These are phyloP conservation scores for Euura saliciscinereae DNA, from an alignment of 1,140 invertebrate species.

Conservation along the genomic window DNA sequence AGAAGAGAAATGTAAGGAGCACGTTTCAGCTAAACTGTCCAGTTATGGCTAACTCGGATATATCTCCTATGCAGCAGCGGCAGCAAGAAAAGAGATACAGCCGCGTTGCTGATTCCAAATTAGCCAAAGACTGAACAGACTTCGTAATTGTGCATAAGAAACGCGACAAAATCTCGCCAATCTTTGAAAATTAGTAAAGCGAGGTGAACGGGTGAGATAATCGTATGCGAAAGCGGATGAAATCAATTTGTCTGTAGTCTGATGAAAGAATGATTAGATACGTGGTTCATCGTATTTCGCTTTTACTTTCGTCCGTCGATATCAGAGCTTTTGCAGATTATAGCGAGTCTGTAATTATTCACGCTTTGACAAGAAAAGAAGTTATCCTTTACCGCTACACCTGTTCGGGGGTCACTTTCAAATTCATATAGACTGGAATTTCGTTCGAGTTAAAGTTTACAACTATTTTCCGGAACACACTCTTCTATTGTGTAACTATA, in stretches of 20 bases:
- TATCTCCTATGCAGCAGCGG: not conserved
- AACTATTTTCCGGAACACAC: not conserved
- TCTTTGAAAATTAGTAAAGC: not conserved
- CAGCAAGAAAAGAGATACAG: conserved; percentile 5
- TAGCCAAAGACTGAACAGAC: no score
- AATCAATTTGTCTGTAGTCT: not conserved
- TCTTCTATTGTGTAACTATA: not conserved
- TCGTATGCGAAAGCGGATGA: not conserved
- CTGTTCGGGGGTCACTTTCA: not conserved
- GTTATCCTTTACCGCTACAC: not conserved
- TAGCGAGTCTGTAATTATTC: not conserved
- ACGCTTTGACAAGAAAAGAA: not conserved
- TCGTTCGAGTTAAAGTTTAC: not conserved
- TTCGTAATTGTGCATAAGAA: no score
- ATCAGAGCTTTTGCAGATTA: not conserved
- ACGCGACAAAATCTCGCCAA: not conserved
- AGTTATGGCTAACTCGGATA: not conserved
- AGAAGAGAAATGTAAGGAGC: conserved; percentile 38
- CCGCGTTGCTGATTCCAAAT: no score
- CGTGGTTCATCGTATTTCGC: not conserved
- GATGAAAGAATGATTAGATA: not conserved
- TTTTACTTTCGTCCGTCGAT: not conserved
- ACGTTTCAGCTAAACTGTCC: not conserved
- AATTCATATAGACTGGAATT: not conserved
- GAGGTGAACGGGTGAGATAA: not conserved